Conservation (phyloP, 2,797 vertebrate species). For the Sebastes iracundus region DNA sequence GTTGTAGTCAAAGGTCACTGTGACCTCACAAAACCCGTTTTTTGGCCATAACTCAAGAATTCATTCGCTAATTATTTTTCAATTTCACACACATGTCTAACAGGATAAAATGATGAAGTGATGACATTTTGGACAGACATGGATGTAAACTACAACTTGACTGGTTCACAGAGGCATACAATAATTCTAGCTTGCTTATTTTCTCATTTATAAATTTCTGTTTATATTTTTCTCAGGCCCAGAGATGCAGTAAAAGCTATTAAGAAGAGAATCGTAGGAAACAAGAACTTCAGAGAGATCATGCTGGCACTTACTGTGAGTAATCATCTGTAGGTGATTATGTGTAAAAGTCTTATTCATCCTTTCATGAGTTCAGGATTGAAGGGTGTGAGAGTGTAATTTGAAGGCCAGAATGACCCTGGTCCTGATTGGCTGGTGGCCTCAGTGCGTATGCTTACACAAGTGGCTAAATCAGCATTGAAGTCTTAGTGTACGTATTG, state of each 20-base stretch:
- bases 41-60: too few relatives aligned
- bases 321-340: slow-evolving; percentile 8
- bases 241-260: slow-evolving; percentile 94
- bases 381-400: not conserved
- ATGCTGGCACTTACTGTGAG: slow-evolving; percentile 92
- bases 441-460: not conserved
- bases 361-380: not conserved
- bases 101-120: too few relatives aligned
- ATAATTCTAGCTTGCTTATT: not conserved
- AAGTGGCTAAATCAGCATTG: slow-evolving; percentile 1
- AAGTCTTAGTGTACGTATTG: not conserved
- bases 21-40: too few relatives aligned
- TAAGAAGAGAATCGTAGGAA: slow-evolving; percentile 94
- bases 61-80: too few relatives aligned
- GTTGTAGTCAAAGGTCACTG: too few relatives aligned
- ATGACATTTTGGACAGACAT: too few relatives aligned
- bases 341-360: not conserved
- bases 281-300: slow-evolving; percentile 96
- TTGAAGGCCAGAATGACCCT: not conserved
- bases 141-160: too few relatives aligned
- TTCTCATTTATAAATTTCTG: not conserved
- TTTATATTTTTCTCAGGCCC: slow-evolving; percentile 81
- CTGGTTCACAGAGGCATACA: too few relatives aligned
- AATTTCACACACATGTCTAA: too few relatives aligned
- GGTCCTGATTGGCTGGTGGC: not conserved